Evolutionary conservation across 2,113 vertebrate species (phyloP).

Genomic region (Rhinogobius similis): DNA sequence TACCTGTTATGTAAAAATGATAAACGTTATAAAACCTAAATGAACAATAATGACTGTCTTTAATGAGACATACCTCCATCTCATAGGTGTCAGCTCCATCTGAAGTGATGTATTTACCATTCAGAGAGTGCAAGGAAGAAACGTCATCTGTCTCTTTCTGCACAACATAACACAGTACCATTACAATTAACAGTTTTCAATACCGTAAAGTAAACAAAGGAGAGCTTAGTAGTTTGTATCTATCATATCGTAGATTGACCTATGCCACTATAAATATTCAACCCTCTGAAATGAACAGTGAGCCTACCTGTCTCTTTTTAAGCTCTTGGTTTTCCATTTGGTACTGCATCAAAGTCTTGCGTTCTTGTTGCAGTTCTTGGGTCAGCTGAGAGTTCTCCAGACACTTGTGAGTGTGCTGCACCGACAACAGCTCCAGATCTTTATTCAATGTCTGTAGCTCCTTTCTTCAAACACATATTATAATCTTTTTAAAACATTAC

Average conservation of each 20-base stretch:
- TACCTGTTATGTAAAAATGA: conserved; percentile 72
- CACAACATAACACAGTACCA: neutral
- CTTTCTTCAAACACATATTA: conserved; percentile 73
- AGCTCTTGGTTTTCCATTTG: conserved; percentile 90
- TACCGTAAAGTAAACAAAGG: neutral
- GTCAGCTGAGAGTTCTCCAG: conserved; percentile 89
- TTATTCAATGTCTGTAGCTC: conserved; percentile 87
- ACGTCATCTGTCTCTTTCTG: conserved; percentile 83
- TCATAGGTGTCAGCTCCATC: conserved; percentile 86
- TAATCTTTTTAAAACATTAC: too few species aligned
- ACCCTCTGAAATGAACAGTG: neutral
- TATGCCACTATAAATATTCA: too few species aligned
- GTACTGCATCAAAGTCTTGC: conserved; percentile 83
- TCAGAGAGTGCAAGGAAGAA: conserved; percentile 78
- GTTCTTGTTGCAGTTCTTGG: conserved; percentile 87
- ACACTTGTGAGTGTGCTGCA: conserved; percentile 95
- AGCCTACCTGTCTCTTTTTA: conserved; percentile 85
- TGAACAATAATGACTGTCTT: too few species aligned
- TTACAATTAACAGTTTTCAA: neutral
- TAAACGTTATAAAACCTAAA: neutral
- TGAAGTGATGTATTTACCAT: conserved; percentile 76
- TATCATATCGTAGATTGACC: too few species aligned
- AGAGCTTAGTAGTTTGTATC: too few species aligned
- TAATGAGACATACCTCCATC: conserved; percentile 78
- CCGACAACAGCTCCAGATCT: conserved; percentile 90